Base-by-base conservation (phyloP, 1,140 invertebrate genomes). In the Zaprionus capensis region DNA sequence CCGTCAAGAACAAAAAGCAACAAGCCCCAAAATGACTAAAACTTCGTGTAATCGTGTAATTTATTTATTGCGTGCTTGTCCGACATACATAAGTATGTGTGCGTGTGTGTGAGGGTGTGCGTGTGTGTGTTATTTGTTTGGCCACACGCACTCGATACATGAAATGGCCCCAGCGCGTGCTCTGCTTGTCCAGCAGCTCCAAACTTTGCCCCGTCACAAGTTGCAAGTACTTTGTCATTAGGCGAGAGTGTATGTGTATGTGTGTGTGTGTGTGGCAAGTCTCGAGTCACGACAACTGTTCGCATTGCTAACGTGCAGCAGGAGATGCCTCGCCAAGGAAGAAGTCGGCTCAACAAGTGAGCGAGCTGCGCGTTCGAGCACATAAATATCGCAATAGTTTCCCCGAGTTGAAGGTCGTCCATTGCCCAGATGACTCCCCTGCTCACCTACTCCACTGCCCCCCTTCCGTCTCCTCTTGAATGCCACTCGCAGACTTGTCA, bases 31-130 rank as follows among this genome's bases (percentile, higher is more conserved):
- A 44, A 31, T 65, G 65, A 53, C 46, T 65, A 49, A 71, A 77
- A 69, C 67, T 67, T 78, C 66, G 58, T 72, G 63, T 81, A 77
- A 82, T 90, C 78, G 85, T 80, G 87, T 91, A 91, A 91, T 91
- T 91, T 91, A 91, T 83, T 91, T 91, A 91, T 91, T 91, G 87
- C 87, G 82, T 91, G 87, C 64, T 81, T 74, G 69, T 73, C 61
- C 69, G 53, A 78, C 82, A 86, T 83, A 36, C 24, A 24, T 20
- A 22, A 24, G 20, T 61, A 12, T 44, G 26, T 28, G 14, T 24
- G 49, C 14, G 49, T 15, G 20, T 53, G 51, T 53, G 51, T 26
- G 51, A 12, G 20, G 38, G 26, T 41, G 5, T 62, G 20, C 26
- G 26, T 22, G 44, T 51, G 11, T 14, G 22, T 24, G 46, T 51